Conservation (phyloP, 2,113 vertebrate species). For the Arothron firmamentum region DNA sequence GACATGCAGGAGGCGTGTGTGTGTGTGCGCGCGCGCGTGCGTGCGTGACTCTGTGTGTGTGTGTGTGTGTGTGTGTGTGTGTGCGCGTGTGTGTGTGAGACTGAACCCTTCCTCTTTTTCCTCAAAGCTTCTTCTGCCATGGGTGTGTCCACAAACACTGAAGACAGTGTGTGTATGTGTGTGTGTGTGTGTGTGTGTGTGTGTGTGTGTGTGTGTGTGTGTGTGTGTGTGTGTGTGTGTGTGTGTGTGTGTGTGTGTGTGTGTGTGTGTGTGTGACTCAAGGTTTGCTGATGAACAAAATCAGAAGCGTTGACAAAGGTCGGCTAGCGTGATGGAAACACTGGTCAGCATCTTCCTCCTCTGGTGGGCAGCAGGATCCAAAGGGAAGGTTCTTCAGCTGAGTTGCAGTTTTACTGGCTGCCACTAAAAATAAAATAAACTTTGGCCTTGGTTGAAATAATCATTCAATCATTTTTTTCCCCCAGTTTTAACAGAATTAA, state of each 20-base stretch:
- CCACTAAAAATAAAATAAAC: too few species aligned
- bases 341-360: too few species aligned
- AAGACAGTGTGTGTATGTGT: neutral
- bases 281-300: too few species aligned
- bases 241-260: neutral
- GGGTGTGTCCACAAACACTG: neutral
- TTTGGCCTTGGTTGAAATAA: too few species aligned
- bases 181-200: neutral
- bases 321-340: too few species aligned
- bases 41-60: neutral
- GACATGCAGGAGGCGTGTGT: slow-evolving; percentile 14
- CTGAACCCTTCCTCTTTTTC: neutral
- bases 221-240: neutral
- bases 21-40: neutral
- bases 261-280: neutral
- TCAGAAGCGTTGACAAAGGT: too few species aligned
- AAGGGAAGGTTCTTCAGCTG: too few species aligned
- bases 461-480: too few species aligned
- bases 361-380: too few species aligned
- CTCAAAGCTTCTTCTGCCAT: neutral
- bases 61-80: neutral
- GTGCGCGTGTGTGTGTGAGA: neutral
- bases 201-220: neutral
- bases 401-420: too few species aligned
- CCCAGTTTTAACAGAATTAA: too few species aligned